A percentile compares a stretch with the other conserved stretches of the same genome.
These are phyloP conservation scores for Drosophila willistoni DNA, from an alignment of 1,140 invertebrate genomes.

Conservation along the genomic window DNA sequence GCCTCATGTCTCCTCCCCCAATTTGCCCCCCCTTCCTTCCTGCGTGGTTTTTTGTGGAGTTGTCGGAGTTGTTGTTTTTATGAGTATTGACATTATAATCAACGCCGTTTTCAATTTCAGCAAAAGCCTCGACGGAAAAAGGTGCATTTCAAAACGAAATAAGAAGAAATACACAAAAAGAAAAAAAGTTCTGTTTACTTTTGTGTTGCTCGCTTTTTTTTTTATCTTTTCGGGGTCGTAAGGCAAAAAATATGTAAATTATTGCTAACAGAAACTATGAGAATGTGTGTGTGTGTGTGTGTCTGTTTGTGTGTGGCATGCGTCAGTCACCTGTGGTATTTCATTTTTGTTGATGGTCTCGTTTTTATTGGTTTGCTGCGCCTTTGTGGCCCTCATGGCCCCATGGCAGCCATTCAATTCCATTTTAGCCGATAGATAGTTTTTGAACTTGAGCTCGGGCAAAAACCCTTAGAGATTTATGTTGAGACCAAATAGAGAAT, in stretches of 20 bases:
- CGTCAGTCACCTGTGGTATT: conserved; percentile 77
- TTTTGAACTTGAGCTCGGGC: conserved; percentile 39
- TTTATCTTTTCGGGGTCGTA: conserved; percentile 34
- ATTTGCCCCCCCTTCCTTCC: conserved; percentile 33
- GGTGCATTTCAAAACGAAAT: conserved; percentile 49
- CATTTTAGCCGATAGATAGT: conserved; percentile 44
- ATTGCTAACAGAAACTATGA: conserved; percentile 41
- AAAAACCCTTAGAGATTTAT: conserved; percentile 46
- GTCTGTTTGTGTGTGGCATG: conserved; percentile 58
- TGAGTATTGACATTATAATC: conserved; percentile 80
- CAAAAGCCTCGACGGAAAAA: conserved; percentile 52
- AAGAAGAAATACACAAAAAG: conserved; percentile 15
- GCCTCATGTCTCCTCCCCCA: conserved; percentile 23
- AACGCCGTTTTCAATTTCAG: conserved; percentile 80
- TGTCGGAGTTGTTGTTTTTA: conserved; percentile 58
- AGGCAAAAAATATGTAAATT: conserved; percentile 70
- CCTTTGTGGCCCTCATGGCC: conserved; percentile 17
- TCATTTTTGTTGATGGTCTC: conserved; percentile 58
- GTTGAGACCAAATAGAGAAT: conserved; percentile 15
- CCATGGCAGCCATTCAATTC: conserved; percentile 18
- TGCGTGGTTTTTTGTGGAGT: conserved; percentile 25
- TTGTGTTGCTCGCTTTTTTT: conserved; percentile 57
- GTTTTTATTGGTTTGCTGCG: conserved; percentile 63
- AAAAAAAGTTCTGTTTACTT: conserved; percentile 71
- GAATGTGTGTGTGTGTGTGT: conserved; percentile 6